These are phyloP conservation scores for Acleris literana DNA, from an alignment of 2,888 invertebrate genomes.

Conservation along the genomic window DNA sequence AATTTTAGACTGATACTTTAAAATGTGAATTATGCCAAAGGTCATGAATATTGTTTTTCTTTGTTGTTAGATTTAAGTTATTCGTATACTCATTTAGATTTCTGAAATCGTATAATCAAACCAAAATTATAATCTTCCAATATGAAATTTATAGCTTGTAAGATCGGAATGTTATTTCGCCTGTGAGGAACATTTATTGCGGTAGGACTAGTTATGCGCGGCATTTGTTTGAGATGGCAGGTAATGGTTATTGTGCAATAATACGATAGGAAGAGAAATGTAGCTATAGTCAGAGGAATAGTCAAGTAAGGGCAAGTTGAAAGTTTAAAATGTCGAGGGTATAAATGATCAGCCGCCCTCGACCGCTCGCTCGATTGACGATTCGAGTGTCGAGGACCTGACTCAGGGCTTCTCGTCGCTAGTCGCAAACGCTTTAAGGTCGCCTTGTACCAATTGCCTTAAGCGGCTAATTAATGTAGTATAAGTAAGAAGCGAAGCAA, in stretches of 20 bases:
- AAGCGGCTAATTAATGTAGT: conserved; percentile 52
- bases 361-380: neutral
- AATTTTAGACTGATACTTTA: conserved; percentile 30
- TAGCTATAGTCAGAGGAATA: conserved; percentile 9
- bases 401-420: conserved; percentile 45
- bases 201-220: conserved; percentile 4
- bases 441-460: conserved; percentile 69
- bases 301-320: neutral
- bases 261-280: conserved; percentile 3
- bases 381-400: conserved; percentile 1
- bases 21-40: conserved; percentile 34
- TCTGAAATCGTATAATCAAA: conserved; percentile 10
- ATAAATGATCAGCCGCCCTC: neutral
- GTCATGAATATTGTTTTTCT: conserved; percentile 17
- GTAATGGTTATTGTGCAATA: neutral
- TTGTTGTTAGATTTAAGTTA: conserved; percentile 27
- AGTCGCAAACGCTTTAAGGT: conserved; percentile 58
- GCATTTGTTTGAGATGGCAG: conserved; percentile 10
- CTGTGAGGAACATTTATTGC: neutral
- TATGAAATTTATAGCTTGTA: conserved; percentile 8
- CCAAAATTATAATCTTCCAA: conserved; percentile 15
- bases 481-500: conserved; percentile 50
- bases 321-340: neutral
- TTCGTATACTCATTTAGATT: conserved; percentile 6
- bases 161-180: neutral